Evolutionary conservation across 2,888 invertebrate genomes (phyloP), one percentile per base, ranked within the genome.

Genomic region (Julus scanicus): DNA sequence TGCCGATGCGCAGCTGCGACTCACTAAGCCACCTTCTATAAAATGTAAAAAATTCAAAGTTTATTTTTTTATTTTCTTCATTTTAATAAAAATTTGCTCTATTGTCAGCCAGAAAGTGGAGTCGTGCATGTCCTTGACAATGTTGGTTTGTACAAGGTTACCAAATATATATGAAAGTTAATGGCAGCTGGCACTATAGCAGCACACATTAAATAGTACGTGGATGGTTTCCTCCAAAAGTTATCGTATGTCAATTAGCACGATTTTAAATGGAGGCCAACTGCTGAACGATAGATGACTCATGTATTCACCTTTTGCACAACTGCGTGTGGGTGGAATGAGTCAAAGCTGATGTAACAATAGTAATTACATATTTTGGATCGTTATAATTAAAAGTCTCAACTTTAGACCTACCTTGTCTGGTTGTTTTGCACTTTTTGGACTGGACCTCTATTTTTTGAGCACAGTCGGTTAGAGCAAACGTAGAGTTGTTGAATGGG

Each of bases 231-330:
- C 37, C 80, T 80, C 37, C 29, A 9, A 2, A 15, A 37, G 37
- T 37, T 37, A 80, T 80, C 37, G 29, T 13, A 37, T 37, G 37
- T 15, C 80, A 80, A 80, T 80, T 80, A 80, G 29, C 80, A 20
- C 63, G 29, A 9, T 71, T 20, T 20, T 71, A 71, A 29, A 71
- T 29, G 20, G 63, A 71, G 20, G 63, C 63, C 63, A 80, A 37
- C 71, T 71, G 71, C 29, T 29, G 29, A 71, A 71, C 71, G 11
- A 71, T 11, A 71, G 80, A 80, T 80, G 80, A 80, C 80, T 80
- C 80, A 80, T 80, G 53, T 15, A 13, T 37, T 80, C 37, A 37
- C 13, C 37, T 80, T 71, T 80, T 80, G 80, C 15, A 80, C 29
- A 80, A 80, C 80, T 37, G 20, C 37, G 20, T 20, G 71, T 71